Conservation (phyloP, 2,113 vertebrate species). For the Sapayoa aenigma region DNA sequence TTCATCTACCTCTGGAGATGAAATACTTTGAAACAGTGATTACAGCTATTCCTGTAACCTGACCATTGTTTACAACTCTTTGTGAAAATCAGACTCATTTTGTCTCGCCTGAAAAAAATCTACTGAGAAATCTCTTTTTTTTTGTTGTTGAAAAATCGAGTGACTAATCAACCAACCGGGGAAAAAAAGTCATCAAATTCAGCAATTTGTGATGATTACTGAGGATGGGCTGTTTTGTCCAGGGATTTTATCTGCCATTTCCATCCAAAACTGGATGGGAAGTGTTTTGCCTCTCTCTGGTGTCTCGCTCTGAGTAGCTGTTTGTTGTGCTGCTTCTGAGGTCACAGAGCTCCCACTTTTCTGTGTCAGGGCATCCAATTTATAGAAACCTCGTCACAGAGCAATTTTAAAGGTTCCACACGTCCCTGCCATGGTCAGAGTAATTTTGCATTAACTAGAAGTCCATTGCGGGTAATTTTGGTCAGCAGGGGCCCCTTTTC, state of each 20-base stretch:
- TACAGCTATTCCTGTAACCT: neutral
- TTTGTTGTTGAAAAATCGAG: neutral
- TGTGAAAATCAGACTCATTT: neutral
- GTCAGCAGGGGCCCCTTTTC: neutral
- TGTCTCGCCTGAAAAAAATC: neutral
- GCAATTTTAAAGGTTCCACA: neutral
- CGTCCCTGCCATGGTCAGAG: neutral
- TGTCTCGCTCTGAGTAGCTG: neutral
- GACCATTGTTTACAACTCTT: neutral
- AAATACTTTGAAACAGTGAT: neutral
- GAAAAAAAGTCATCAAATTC: neutral
- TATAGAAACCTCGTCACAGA: neutral
- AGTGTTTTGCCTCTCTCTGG: neutral
- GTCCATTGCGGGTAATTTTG: neutral
- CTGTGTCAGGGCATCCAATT: neutral
- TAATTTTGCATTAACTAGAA: neutral
- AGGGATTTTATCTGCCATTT: neutral
- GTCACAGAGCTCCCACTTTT: neutral
- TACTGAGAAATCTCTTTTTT: neutral
- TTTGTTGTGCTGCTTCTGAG: neutral
- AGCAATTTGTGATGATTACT: neutral
- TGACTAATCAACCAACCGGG: neutral
- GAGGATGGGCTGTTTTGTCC: neutral
- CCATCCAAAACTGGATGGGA: neutral
- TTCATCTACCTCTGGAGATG: neutral